Evolutionary conservation across 2,113 vertebrate species (phyloP), one percentile per base, ranked within the genome.

Genomic region (Rhipidura dahli): DNA sequence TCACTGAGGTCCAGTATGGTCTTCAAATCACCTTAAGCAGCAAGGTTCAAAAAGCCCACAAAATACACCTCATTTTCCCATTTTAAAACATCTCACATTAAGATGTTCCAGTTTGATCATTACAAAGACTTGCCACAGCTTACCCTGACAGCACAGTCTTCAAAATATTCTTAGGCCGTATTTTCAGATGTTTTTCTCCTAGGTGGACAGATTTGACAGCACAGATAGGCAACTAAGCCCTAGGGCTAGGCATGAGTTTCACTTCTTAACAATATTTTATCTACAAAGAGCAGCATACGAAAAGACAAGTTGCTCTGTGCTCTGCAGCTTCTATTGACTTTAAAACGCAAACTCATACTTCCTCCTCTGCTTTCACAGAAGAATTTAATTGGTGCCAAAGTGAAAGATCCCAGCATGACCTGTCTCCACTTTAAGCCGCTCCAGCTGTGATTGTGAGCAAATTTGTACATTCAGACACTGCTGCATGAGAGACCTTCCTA

Each of bases 381-480:
- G 50, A 90, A 94, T 95, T 94, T 97, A 94, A 96, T 95, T 97
- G 95, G 89, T 93, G 90, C 45, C 76, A 82, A 93, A 93, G 65
- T 89, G 92, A 96, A 93, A 96, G 88, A 94, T 96, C 92, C 64
- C 94, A 96, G 93, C 83, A 87, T 60, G 94, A 96, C 93, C 90
- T 42, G 31, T 91, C 94, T 96, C 70, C 24, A 45, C 61, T 84
- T 15, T 92, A 82, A 95, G 86, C 56, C 54, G 19, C 65, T 92
- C 92, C 80, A 95, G 49, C 96, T 94, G 96, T 57, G 93, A 84
- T 64, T 53, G 68, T 90, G 87, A 90, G 86, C 72, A 94, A 78
- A 90, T 92, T 82, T 84, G 60, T 94, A 64, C 83, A 68, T 95
- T 94, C 77, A 95, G 92, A 82, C 45, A 93, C 51, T 72, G 53